Evolutionary conservation across 92 coral and sea anemone genomes (phyloP).

Genomic region (Porites evermanni): DNA sequence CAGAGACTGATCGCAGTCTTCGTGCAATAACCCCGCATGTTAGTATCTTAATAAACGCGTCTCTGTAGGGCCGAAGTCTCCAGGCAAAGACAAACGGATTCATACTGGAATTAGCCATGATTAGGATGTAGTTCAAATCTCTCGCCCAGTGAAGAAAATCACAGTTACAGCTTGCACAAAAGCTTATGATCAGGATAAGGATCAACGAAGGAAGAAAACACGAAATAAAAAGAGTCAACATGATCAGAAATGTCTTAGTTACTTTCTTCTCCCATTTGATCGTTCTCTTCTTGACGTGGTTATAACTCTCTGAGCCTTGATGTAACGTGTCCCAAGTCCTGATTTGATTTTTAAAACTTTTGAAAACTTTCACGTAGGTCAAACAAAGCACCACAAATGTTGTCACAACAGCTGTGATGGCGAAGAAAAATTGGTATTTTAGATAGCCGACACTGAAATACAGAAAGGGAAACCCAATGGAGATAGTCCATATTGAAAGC

Average conservation of each 20-base stretch:
- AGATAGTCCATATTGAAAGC: constrained; percentile 71
- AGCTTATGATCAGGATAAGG: constrained; percentile 60
- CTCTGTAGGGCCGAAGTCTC: constrained; percentile 62
- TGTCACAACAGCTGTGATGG: constrained; percentile 84
- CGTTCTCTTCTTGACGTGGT: constrained; percentile 37
- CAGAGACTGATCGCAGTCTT: constrained; percentile 26
- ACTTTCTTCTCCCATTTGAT: constrained; percentile 71
- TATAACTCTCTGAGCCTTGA: background rate
- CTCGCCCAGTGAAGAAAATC: constrained; percentile 67
- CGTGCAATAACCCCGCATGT: constrained; percentile 45
- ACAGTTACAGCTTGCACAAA: constrained; percentile 73
- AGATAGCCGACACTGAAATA: constrained; percentile 85
- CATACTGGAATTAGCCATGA: constrained; percentile 67
- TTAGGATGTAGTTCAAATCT: constrained; percentile 52
- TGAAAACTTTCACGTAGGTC: constrained; percentile 68
- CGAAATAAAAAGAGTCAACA: constrained; percentile 59
- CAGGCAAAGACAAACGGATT: constrained; percentile 75
- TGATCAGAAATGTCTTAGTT: constrained; percentile 67
- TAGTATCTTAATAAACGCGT: constrained; percentile 70
- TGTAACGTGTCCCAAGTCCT: constrained; percentile 25
- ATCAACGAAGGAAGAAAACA: constrained; percentile 66
- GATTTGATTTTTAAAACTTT: constrained; percentile 33
- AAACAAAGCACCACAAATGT: constrained; percentile 75
- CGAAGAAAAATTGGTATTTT: constrained; percentile 88
- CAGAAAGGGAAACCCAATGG: constrained; percentile 79